These are phyloP conservation scores for Archivesica marissinica DNA, from an alignment of 1,140 invertebrate genomes.

Conservation along the genomic window DNA sequence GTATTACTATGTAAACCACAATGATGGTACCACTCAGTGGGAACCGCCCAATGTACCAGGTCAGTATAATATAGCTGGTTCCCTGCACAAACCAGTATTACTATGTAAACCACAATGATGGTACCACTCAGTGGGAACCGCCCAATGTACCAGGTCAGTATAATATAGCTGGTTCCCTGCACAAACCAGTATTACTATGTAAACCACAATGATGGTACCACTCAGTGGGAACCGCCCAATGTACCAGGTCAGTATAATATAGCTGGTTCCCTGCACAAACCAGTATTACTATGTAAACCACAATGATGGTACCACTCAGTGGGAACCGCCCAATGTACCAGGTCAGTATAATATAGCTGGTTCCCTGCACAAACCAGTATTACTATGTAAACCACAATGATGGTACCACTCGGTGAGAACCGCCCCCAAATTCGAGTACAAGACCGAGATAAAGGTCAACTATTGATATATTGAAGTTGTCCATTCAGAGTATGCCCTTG, in stretches of 20 bases:
- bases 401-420: no score
- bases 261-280: constrained; percentile 74
- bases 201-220: constrained; percentile 77
- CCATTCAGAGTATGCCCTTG: no score
- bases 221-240: constrained; percentile 80
- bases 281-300: constrained; percentile 82
- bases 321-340: constrained; percentile 75
- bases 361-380: no score
- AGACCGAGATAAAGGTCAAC: no score
- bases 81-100: constrained; percentile 76
- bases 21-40: constrained; percentile 79
- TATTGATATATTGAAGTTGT: no score
- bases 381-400: no score
- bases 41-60: constrained; percentile 70
- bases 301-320: constrained; percentile 77
- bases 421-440: no score
- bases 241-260: constrained; percentile 25
- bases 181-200: constrained; percentile 81
- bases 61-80: constrained; percentile 67
- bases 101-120: constrained; percentile 80
- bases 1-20: constrained; percentile 82
- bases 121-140: constrained; percentile 80
- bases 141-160: constrained; percentile 62
- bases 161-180: constrained; percentile 67
- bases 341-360: constrained; percentile 20